These are phyloP conservation scores for Acronicta aceris DNA, from an alignment of 2,888 invertebrate species.

Conservation along the genomic window DNA sequence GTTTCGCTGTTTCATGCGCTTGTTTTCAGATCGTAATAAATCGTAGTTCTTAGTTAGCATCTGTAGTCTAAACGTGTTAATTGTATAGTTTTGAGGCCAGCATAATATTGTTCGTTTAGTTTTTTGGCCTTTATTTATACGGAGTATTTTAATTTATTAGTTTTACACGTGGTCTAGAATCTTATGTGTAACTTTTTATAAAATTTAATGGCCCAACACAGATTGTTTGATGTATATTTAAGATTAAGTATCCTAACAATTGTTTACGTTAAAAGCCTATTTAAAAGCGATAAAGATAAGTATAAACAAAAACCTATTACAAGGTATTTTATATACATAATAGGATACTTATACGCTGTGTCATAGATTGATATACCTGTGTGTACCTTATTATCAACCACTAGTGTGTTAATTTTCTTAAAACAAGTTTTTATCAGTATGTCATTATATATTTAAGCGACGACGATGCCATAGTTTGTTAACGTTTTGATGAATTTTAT, in stretches of 20 bases:
- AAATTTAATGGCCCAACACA: slow-evolving; percentile 1
- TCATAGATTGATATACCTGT: slow-evolving; percentile 27
- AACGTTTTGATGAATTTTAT: too few species aligned
- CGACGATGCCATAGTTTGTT: slow-evolving; percentile 2
- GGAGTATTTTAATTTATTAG: too few species aligned
- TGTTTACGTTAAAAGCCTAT: slow-evolving; percentile 22
- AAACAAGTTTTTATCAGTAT: not conserved
- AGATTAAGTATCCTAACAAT: slow-evolving; percentile 13
- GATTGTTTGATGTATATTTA: slow-evolving; percentile 5
- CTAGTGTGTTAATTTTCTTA: slow-evolving; percentile 6
- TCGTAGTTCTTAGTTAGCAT: slow-evolving; percentile 29
- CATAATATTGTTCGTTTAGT: not conserved
- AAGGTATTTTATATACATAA: slow-evolving; percentile 18
- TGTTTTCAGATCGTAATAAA: slow-evolving; percentile 1
- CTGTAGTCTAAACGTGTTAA: slow-evolving; percentile 39
- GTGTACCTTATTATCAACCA: not conserved
- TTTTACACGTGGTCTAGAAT: not conserved
- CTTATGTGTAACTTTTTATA: slow-evolving; percentile 3
- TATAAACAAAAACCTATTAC: slow-evolving; percentile 33
- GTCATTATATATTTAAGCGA: slow-evolving; percentile 2
- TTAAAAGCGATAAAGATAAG: slow-evolving; percentile 50
- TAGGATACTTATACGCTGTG: slow-evolving; percentile 25
- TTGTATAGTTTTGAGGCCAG: slow-evolving; percentile 40
- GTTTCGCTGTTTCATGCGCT: not conserved
- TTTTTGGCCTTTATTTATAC: slow-evolving; percentile 3